These are phyloP conservation scores for Thalassaphorura encarpata DNA, from an alignment of 1,140 invertebrate genomes.

Conservation along the genomic window DNA sequence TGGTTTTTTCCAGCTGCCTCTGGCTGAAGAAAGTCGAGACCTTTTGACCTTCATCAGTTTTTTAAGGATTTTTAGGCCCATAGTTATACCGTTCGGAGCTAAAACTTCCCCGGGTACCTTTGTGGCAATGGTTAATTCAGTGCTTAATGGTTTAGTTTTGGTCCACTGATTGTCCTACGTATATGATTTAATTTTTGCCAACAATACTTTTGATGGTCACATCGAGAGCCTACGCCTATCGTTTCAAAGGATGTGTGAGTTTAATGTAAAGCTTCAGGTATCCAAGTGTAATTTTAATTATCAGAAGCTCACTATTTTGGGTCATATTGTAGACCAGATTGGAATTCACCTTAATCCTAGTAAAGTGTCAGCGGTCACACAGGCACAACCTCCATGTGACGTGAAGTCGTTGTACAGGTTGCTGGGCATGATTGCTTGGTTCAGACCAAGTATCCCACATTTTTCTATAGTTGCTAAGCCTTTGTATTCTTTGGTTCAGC, in stretches of 20 bases:
- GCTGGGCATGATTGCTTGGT: neutral
- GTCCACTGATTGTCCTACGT: conserved; percentile 35
- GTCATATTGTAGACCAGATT: neutral
- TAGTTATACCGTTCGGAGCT: conserved; percentile 41
- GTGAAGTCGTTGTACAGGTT: neutral
- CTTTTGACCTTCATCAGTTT: conserved; percentile 40
- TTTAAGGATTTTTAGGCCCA: conserved; percentile 38
- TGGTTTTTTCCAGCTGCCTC: conserved; percentile 39
- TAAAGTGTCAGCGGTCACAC: neutral
- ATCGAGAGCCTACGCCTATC: conserved; percentile 34
- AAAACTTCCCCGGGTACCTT: conserved; percentile 40
- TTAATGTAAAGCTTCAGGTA: neutral
- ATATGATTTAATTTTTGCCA: conserved; percentile 41
- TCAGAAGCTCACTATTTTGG: neutral
- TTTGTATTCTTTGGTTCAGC: neutral
- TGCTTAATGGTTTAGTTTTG: conserved; percentile 29
- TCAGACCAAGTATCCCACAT: neutral
- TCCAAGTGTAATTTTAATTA: neutral
- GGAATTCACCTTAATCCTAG: conserved; percentile 5
- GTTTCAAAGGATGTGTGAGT: conserved; percentile 29
- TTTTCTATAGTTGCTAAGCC: neutral
- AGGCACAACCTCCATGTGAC: neutral
- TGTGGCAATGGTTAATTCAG: conserved; percentile 36
- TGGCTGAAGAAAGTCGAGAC: conserved; percentile 34
- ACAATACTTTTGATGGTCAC: conserved; percentile 36